A percentile compares a stretch with the other conserved stretches of the same genome.
These are phyloP conservation scores for Drosophila aff. DNA, from an alignment of 1,140 invertebrate genomes.

Conservation along the genomic window DNA sequence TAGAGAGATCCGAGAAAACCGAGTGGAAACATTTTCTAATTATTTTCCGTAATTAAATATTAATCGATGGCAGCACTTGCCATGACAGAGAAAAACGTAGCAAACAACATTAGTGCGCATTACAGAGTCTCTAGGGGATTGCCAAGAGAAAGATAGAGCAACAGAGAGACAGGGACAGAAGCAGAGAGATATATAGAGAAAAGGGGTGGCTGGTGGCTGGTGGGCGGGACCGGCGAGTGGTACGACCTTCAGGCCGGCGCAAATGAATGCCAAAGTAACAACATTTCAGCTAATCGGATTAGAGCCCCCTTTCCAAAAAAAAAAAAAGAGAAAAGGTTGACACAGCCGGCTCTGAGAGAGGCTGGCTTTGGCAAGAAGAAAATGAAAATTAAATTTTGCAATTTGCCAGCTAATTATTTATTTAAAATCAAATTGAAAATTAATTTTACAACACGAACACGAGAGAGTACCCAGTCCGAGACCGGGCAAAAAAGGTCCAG, in stretches of 20 bases:
- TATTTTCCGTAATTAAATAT: conserved; percentile 79
- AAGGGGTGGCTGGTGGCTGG: conserved; percentile 3
- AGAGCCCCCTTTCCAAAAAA: conserved; percentile 21
- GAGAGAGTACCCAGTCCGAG: conserved; percentile 17
- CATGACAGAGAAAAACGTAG: conserved; percentile 31
- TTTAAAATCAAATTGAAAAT: conserved; percentile 85
- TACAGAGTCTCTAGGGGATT: conserved; percentile 62
- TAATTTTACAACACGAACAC: conserved; percentile 82
- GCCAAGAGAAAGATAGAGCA: background rate
- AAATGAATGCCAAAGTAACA: conserved; percentile 72
- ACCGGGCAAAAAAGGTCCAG: conserved; percentile 38
- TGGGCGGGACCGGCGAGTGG: background rate
- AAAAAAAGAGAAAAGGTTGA: conserved; percentile 47
- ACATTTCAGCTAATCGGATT: conserved; percentile 78
- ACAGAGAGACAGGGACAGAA: background rate
- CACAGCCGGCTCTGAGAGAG: conserved; percentile 20
- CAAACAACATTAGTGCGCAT: conserved; percentile 84
- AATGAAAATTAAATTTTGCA: conserved; percentile 85
- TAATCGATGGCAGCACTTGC: conserved; percentile 55
- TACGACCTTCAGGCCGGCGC: conserved; percentile 57
- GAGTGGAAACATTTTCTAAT: conserved; percentile 64
- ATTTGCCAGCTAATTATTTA: conserved; percentile 85
- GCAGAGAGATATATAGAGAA: background rate
- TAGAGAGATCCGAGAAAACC: conserved; percentile 30
- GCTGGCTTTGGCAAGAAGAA: conserved; percentile 55